phyloP scores from a whole-genome alignment of 2,888 invertebrate genomes.

The Microplitis manilae region DNA sequence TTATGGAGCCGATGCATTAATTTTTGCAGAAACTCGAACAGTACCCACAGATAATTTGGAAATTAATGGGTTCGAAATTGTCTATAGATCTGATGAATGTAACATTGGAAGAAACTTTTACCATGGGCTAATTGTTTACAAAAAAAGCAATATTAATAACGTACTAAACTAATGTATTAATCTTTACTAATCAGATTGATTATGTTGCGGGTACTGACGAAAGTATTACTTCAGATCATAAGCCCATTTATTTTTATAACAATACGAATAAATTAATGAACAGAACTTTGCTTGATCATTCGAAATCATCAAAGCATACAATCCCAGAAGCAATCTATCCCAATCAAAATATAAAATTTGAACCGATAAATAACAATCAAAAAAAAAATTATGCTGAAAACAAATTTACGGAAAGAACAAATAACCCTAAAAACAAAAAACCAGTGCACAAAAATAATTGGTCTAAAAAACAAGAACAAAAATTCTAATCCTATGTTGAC shows the following conservation, averaged over 20 bases:
- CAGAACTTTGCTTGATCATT: slow-evolving; percentile 3
- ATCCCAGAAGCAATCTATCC: neutral
- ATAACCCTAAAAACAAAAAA: no score
- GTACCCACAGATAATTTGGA: neutral
- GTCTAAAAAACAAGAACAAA: no score
- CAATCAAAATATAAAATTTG: neutral
- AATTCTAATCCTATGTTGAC: no score
- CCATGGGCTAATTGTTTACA: slow-evolving; percentile 10
- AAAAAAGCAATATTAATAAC: neutral
- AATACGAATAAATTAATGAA: neutral
- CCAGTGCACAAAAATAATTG: no score
- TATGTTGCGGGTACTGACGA: slow-evolving; percentile 10
- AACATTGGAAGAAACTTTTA: neutral
- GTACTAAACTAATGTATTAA: no score
- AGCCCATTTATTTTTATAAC: slow-evolving; percentile 6
- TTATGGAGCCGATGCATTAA: slow-evolving; percentile 14
- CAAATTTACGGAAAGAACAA: no score
- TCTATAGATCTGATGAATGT: neutral
- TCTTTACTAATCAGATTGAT: neutral
- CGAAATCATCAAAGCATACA: neutral
- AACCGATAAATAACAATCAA: no score
- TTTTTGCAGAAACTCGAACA: slow-evolving; percentile 2
- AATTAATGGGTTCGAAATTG: neutral
- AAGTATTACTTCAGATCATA: slow-evolving; percentile 23
- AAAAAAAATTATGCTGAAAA: no score